Conservation (phyloP, 1,140 invertebrate species). For the Pachyrhynchus sulphureomaculatus region DNA sequence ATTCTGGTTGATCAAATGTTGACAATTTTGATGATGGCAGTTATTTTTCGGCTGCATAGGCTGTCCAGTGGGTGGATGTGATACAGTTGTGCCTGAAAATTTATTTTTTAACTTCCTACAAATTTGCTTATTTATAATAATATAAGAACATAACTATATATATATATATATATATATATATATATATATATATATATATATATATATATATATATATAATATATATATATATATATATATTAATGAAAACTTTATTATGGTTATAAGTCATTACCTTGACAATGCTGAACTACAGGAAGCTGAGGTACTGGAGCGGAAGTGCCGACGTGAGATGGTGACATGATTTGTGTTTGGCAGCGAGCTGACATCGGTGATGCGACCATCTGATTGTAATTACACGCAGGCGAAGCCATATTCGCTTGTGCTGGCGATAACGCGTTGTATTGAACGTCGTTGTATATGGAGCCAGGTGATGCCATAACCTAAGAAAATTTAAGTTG, state of each 20-base stretch:
- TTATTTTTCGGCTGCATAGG: not conserved
- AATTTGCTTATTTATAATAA: not conserved
- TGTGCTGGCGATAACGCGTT: conserved; percentile 39
- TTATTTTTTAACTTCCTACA: no score
- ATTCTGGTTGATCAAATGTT: conserved; percentile 1
- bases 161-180: no score
- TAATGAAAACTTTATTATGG: no score
- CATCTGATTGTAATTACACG: conserved; percentile 40
- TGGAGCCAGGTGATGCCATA: conserved; percentile 41
- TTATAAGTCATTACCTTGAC: conserved; percentile 6
- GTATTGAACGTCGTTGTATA: conserved; percentile 34
- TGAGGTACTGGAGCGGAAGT: not conserved
- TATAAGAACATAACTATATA: not conserved
- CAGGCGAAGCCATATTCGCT: conserved; percentile 44
- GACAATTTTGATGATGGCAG: conserved; percentile 7
- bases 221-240: no score
- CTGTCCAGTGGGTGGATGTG: not conserved
- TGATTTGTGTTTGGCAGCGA: conserved; percentile 39
- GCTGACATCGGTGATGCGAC: conserved; percentile 43
- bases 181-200: no score
- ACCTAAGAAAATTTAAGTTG: conserved; percentile 35
- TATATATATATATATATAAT: no score
- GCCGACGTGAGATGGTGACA: conserved; percentile 10
- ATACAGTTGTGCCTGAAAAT: no score
- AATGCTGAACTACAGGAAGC: not conserved